Base-by-base conservation (phyloP, 2,888 invertebrate species). In the Rhagophthalmus giganteus region DNA sequence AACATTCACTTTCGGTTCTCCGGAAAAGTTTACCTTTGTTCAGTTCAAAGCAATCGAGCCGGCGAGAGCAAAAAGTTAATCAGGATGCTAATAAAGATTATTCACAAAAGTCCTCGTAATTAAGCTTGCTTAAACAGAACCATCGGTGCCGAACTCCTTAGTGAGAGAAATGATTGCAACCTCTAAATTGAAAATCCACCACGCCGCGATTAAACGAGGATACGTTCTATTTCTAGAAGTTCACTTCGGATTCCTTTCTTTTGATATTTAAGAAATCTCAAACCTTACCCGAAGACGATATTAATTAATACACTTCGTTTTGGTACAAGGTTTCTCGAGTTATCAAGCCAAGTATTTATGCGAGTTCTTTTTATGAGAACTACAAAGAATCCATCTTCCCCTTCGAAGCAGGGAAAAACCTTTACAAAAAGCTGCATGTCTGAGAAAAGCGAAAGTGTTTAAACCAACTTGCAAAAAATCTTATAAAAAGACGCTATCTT, bases 21-120 rank as follows among this genome's bases (percentile, higher is more conserved):
- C 20, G 24, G 25, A 25, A 40, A 48, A 48, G 40, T 41, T 34
- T 31, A 40, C 46, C 37, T 4, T 25, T 3, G 2, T 12, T 52
- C 45, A 47, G 35, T 40, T 46, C 11, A 34, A 20, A 12, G 32
- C 30, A 20, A 41, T 34, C 34, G 27, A 37, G 16, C 31, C 27
- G 34, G 9, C 27, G 31, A 34, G 31, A 28, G 33, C 20, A 46
- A 50, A 46, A 37, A 52, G 47, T 52, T 52, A 52, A 52, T 52
- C 52, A 46, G 46, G 41, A 52, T 41, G 40, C 46, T 47, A 52
- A 52, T 52, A 46, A 52, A 52, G 52, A 46, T 47, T 39, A 45
- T 50, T 44, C 44, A 38, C 32, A 20, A 38, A 51, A 51, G 39
- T 39, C 35, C 45, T 51, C 15, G 41, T 52, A 52, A 52, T 52